Evolutionary conservation across 2,797 vertebrate genomes (phyloP), one percentile per base, ranked within the genome.

Genomic region (Anguilla pacifica): DNA sequence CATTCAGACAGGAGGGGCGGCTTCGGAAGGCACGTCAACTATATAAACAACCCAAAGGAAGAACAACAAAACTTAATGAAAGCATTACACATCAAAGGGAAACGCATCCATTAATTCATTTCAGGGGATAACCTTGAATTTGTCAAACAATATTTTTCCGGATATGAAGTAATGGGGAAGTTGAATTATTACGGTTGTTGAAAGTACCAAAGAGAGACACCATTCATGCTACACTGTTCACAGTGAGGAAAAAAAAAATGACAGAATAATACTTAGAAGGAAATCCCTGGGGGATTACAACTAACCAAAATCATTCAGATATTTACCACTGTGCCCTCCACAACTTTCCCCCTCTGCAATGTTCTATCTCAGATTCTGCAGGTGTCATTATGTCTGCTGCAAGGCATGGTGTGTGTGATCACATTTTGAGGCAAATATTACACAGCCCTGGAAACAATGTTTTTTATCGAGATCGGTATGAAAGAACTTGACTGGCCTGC

Each of bases 81-180:
- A 88, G 86, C 86, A 86, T 89, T 87, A 86, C 87, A 92, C 90
- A 92, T 92, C 90, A 93, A 92, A 93, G 90, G 81, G 5, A 81
- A 91, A 89, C 81, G 87, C 84, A 86, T 87, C 89, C 89, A 92
- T 91, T 91, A 93, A 92, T 91, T 91, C 88, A 91, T 91, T 90
- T 91, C 82, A 70, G 87, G 88, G 83, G 88, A 91, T 90, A 89
- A 91, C 91, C 87, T 87, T 87, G 88, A 91, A 92, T 81, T 87
- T 89, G 87, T 89, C 90, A 86, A 87, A 85, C 43, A 74, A 89
- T 85, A 87, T 61, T 87, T 85, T 81, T 74, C 85, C 84, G 85
- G 64, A 86, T 89, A 83, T 87, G 89, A 92, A 90, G 88, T 86
- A 88, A 89, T 57, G 83, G 88, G 89, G 89, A 92, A 90, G 87